phyloP scores from a whole-genome alignment of 2,888 invertebrate genomes.

The Conistra vaccinii region DNA sequence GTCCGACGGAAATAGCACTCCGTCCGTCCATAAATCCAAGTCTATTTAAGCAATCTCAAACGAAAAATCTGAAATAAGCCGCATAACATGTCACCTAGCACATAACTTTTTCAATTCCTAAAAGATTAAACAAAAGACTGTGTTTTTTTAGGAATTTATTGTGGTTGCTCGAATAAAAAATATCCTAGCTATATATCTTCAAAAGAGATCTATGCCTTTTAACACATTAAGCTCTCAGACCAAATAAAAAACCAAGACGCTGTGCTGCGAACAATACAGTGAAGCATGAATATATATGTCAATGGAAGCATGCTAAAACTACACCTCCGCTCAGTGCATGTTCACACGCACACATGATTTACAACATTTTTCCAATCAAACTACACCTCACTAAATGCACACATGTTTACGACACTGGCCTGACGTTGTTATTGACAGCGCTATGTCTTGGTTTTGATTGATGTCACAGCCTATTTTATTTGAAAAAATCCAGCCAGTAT shows the following conservation, averaged over 20 bases:
- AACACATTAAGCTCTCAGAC: slow-evolving; percentile 15
- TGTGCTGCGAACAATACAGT: too few species aligned
- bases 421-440: too few species aligned
- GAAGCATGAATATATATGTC: too few species aligned
- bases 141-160: slow-evolving; percentile 56
- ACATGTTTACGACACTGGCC: too few species aligned
- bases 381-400: too few species aligned
- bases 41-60: slow-evolving; percentile 89
- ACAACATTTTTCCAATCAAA: too few species aligned
- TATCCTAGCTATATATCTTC: slow-evolving; percentile 25
- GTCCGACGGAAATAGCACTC: slow-evolving; percentile 90
- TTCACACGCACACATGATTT: too few species aligned
- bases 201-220: slow-evolving; percentile 13
- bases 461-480: slow-evolving; percentile 9
- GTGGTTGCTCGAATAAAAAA: slow-evolving; percentile 50
- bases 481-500: neutral
- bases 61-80: slow-evolving; percentile 88
- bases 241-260: too few species aligned
- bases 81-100: slow-evolving; percentile 81
- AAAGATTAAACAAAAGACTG: slow-evolving; percentile 65
- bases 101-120: slow-evolving; percentile 75
- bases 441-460: too few species aligned
- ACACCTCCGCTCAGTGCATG: too few species aligned
- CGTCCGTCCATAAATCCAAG: slow-evolving; percentile 87
- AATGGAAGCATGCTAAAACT: too few species aligned